These are phyloP conservation scores for Equus quagga DNA, from an alignment of 2,113 vertebrate species.

Conservation along the genomic window DNA sequence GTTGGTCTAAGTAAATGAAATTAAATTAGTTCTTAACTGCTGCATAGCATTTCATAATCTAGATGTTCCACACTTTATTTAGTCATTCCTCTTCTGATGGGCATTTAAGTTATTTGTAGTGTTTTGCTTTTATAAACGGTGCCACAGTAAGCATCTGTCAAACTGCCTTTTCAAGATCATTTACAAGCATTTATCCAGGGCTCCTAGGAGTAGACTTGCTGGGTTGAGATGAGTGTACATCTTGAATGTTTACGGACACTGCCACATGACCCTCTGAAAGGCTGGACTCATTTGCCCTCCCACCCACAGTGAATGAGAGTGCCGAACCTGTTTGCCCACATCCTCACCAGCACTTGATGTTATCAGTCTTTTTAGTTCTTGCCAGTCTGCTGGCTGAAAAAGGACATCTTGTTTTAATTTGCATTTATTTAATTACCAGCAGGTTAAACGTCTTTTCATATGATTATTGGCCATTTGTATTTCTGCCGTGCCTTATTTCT, in stretches of 20 bases:
- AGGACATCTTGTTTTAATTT: conserved; percentile 39
- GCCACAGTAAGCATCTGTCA: neutral
- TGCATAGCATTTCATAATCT: neutral
- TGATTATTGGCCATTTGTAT: neutral
- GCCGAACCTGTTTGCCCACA: neutral
- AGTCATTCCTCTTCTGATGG: neutral
- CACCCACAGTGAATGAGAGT: neutral
- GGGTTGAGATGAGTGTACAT: neutral
- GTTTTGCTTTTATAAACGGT: neutral
- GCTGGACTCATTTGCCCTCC: neutral
- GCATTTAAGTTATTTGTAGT: neutral
- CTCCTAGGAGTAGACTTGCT: neutral
- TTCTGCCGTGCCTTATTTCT: neutral
- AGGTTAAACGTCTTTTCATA: neutral
- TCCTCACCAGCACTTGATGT: neutral
- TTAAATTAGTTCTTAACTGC: neutral
- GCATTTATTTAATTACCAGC: conserved; percentile 17
- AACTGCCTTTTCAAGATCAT: neutral
- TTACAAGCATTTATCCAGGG: neutral
- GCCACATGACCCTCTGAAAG: neutral
- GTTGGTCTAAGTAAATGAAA: neutral
- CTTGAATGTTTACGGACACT: neutral
- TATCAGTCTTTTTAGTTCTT: neutral
- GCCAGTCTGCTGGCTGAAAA: neutral
- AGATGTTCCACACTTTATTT: neutral